Percentiles rank a stretch among this genome's conserved stretches.
Evolutionary conservation across 2,888 invertebrate genomes (phyloP).

Genomic region (Spatulosminthurus flaviceps): DNA sequence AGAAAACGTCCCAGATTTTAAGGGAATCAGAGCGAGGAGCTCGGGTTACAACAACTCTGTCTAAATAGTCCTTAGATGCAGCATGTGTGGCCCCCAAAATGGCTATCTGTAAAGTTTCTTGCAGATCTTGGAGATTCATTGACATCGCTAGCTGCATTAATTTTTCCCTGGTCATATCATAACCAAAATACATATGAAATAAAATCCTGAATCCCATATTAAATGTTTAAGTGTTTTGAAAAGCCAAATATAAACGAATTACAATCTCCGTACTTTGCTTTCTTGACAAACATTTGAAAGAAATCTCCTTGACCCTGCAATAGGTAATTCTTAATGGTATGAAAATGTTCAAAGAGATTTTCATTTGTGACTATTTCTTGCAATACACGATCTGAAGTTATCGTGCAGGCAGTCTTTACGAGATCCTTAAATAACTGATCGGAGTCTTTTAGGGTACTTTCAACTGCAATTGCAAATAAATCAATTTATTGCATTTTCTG

Average conservation of each 20-base stretch:
- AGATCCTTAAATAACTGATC: constrained; percentile 31
- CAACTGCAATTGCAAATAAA: too few relatives aligned
- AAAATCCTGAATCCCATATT: not conserved
- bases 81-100: not conserved
- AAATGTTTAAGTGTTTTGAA: not conserved
- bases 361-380: constrained; percentile 39
- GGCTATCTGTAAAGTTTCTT: constrained; percentile 28
- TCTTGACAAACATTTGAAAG: constrained; percentile 40
- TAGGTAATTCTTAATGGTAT: constrained; percentile 38
- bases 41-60: constrained; percentile 15
- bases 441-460: constrained; percentile 24
- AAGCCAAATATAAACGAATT: constrained; percentile 19
- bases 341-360: constrained; percentile 38
- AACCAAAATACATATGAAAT: not conserved
- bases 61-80: constrained; percentile 25
- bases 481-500: too few relatives aligned
- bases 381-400: constrained; percentile 45
- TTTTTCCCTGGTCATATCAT: constrained; percentile 12
- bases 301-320: constrained; percentile 47
- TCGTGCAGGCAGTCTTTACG: constrained; percentile 35
- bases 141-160: constrained; percentile 24
- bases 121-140: constrained; percentile 37
- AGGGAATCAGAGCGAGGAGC: constrained; percentile 29
- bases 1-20: constrained; percentile 41
- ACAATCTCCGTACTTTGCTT: constrained; percentile 13